Percentiles rank a stretch among this genome's conserved stretches.
These are phyloP conservation scores for Germaria angustata DNA, from an alignment of 2,888 invertebrate genomes.

Conservation along the genomic window DNA sequence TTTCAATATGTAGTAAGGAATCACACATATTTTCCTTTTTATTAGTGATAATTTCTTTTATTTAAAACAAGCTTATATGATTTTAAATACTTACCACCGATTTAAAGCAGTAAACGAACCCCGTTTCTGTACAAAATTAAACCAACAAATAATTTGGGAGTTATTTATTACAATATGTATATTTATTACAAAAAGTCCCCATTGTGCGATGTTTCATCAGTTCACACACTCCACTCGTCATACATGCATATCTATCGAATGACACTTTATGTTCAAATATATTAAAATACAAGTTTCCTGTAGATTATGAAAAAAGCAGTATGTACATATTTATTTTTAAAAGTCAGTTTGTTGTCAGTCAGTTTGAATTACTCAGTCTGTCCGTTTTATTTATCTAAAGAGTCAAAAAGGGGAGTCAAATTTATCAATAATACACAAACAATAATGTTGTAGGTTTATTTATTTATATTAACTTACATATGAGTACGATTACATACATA, in stretches of 20 bases:
- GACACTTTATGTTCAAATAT: conserved; percentile 7
- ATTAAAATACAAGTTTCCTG: conserved; percentile 40
- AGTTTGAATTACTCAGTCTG: neutral
- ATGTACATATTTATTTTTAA: conserved; percentile 2
- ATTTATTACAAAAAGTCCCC: no score
- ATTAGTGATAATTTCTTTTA: no score
- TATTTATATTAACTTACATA: neutral
- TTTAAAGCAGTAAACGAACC: no score
- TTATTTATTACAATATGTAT: no score
- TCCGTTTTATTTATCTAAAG: neutral
- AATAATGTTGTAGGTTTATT: no score
- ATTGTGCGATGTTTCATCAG: conserved; percentile 7
- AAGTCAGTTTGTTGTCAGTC: conserved; percentile 12
- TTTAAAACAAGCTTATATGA: no score
- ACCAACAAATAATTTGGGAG: no score
- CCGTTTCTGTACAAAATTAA: no score
- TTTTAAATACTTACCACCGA: no score
- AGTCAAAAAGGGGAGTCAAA: conserved; percentile 30
- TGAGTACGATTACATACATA: neutral
- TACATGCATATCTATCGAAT: neutral
- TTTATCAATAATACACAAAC: conserved; percentile 32
- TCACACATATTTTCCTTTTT: no score
- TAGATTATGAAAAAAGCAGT: conserved; percentile 4
- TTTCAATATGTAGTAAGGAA: no score
- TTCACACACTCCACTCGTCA: neutral